phyloP scores from a whole-genome alignment of 2,113 vertebrate genomes.

The Trachemys scripta region DNA sequence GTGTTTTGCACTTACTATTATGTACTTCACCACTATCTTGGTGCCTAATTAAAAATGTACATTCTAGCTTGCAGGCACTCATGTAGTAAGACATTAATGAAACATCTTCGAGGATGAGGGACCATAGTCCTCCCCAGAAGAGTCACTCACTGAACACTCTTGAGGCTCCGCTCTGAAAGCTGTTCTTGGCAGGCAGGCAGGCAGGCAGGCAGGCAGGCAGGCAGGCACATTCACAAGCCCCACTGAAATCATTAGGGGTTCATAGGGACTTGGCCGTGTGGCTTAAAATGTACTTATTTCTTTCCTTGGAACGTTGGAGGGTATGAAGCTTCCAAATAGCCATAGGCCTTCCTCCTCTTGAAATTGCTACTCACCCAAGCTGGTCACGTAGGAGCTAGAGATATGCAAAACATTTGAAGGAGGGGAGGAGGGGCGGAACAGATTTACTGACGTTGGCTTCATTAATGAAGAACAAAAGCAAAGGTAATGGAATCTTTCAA shows the following conservation, averaged over 20 bases:
- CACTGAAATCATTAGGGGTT: background rate
- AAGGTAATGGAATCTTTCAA: background rate
- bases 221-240: background rate
- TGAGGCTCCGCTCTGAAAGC: background rate
- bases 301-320: background rate
- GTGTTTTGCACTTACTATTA: background rate
- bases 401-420: background rate
- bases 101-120: background rate
- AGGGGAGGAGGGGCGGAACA: rapidly evolving
- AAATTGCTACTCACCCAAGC: background rate
- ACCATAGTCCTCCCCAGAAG: background rate
- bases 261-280: background rate
- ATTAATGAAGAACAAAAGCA: background rate
- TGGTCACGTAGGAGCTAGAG: too few relatives aligned
- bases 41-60: background rate
- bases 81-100: background rate
- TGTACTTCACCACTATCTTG: background rate
- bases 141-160: background rate
- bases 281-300: background rate
- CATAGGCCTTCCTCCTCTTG: background rate
- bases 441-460: background rate
- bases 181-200: background rate
- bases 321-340: background rate
- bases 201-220: too few relatives aligned
- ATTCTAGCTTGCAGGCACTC: background rate